Evolutionary conservation across 1,140 invertebrate species (phyloP).

Genomic region (Trichonephila inaurata): DNA sequence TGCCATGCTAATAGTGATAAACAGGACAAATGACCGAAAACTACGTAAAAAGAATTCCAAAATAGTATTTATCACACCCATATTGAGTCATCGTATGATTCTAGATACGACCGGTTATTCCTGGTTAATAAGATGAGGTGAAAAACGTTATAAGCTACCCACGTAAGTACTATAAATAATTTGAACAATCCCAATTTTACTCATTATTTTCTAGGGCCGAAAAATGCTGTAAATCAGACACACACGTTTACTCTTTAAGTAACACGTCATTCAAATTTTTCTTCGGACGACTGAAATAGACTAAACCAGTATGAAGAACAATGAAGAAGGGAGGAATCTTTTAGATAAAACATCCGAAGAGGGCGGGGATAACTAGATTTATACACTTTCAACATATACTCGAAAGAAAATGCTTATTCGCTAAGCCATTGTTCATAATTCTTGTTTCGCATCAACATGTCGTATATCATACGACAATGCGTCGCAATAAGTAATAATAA

Average conservation of each 20-base stretch:
- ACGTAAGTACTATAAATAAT: background rate
- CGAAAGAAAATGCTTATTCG: constrained; percentile 43
- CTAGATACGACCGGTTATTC: too few relatives aligned
- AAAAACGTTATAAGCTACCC: too few relatives aligned
- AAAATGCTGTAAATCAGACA: background rate
- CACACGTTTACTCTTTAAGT: background rate
- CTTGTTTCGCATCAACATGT: background rate
- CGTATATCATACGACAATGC: constrained; percentile 46
- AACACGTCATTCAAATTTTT: background rate
- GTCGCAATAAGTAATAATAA: background rate
- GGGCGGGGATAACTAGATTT: constrained; percentile 5
- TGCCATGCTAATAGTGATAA: too few relatives aligned
- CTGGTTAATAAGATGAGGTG: too few relatives aligned
- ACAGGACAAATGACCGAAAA: too few relatives aligned
- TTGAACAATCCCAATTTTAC: background rate
- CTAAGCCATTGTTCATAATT: background rate
- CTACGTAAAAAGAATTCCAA: too few relatives aligned
- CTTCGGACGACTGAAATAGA: background rate
- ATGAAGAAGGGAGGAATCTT: constrained; percentile 21
- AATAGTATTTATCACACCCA: too few relatives aligned
- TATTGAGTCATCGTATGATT: too few relatives aligned
- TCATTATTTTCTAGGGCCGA: too few relatives aligned
- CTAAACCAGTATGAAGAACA: constrained; percentile 7
- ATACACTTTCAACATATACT: constrained; percentile 3
- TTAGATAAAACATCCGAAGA: constrained; percentile 8